Evolutionary conservation across 2,797 vertebrate species (phyloP), one percentile per base, ranked within the genome.

Genomic region (Buphagus erythrorhynchus): DNA sequence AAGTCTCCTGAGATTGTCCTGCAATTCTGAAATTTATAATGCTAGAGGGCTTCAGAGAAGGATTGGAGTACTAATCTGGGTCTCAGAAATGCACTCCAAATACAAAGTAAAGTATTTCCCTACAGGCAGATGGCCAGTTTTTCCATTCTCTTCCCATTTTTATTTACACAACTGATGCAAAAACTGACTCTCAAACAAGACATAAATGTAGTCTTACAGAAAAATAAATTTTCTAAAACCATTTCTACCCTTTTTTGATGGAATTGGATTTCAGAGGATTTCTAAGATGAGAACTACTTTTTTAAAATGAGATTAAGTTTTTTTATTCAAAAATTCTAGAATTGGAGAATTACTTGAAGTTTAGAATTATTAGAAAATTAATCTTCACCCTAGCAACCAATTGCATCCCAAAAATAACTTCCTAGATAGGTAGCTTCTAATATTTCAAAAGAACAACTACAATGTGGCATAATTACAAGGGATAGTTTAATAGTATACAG

Each of bases 391-490:
- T 55, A 93, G 68, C 73, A 95, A 83, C 57, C 26, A 86, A 81
- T 2, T 69, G 10, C 24, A 90, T 73, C 29, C 77, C 49, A 1
- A 67, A 68, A 95, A 92, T 91, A 95, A n/a, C 84, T 90, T 85
- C 35, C 36, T 66, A 78, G 61, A 46, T 52, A 88, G 92, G 74
- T 95, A 93, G 35, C 51, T 88, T 62, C 5, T 7, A 80, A 51
- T 58, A 49, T 86, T 95, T 83, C 10, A 5, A 72, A 93, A 74
- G 66, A 77, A 78, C 25, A 69, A 57, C 43, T 91, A 88, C 74
- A 95, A 87, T 45, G 33, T 21, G 18, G 54, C 67, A 35, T 74
- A 95, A 97, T 93, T 93, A 66, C 80, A 92, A 93, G 51, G 67
- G 42, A 59, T 49, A 82, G 55, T 58, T 68, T 72, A n/a, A 74